Conservation (phyloP, 2,888 invertebrate genomes). For the Synergus itoensis region DNA sequence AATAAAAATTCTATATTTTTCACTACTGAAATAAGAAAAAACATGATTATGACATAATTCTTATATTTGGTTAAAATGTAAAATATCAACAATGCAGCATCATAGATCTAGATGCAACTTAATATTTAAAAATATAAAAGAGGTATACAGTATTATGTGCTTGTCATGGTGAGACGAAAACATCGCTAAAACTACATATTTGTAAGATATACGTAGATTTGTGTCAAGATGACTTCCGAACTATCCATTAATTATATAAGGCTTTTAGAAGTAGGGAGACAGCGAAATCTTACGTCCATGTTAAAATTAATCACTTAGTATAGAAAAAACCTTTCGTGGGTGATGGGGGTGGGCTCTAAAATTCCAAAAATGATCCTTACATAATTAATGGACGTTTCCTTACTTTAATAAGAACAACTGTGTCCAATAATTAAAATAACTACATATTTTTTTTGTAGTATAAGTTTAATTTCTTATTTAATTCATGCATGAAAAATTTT, state of each 20-base stretch:
- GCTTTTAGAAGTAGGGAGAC: no score
- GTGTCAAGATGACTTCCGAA: neutral
- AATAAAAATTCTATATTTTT: neutral
- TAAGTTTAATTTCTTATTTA: neutral
- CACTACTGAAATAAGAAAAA: neutral
- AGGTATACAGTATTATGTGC: neutral
- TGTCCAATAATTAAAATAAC: neutral
- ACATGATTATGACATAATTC: neutral
- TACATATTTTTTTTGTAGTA: neutral
- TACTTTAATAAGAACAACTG: neutral
- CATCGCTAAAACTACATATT: neutral
- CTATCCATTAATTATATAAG: no score
- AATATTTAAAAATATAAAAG: neutral
- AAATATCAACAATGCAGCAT: neutral
- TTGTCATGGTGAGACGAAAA: conserved; percentile 4
- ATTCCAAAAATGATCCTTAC: no score
- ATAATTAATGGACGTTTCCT: no score
- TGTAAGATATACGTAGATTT: neutral
- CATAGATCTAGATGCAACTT: neutral
- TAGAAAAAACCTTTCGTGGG: no score
- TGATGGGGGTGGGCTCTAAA: no score
- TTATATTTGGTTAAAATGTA: neutral
- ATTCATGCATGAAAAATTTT: no score
- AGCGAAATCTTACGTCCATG: no score
- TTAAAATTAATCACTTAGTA: no score